Base-by-base conservation (phyloP, 2,113 vertebrate species). In the Pionites leucogaster region DNA sequence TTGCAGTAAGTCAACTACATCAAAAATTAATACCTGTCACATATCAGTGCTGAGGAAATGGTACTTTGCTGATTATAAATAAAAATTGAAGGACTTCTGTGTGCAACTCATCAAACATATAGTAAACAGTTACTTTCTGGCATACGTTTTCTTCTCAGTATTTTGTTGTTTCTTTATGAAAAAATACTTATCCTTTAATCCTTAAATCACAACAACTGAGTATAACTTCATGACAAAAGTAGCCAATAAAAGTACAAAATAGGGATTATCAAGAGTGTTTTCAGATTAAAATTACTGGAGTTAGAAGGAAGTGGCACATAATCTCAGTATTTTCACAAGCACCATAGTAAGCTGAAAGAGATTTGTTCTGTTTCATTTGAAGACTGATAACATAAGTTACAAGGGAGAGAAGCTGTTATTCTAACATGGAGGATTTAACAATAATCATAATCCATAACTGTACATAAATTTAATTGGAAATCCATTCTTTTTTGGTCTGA, bases 381-480 rank as follows among this genome's bases (percentile, higher is more conserved):
- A 57, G 64, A 84, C 33, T 17, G 49, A 91, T 71, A 71, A 33
- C 46, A 17, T 68, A 64, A 82, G 29, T 76, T 83, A 82, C 84
- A 81, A 64, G 20, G n/a, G 44, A 88, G 39, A 70, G 47, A 94
- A 60, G 35, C 53, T 62, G 84, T 94, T 95, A 93, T 94, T 84
- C 93, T 79, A 93, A 62, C 29, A 82, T 52, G 35, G 82, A 92
- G 14, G 59, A 77, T 74, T 93, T 83, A 41, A 70, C n/a, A 93
- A 63, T 82, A 50, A 52, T 82, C 67, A 82, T 87, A 91, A 96
- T 90, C 95, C 75, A 71, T 74, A 82, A 67, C 49, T 42, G 25
- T 49, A 94, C 46, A 33, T 85, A 91, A 87, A 75, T 95, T 88
- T 96, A 88, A 96, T 95, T 92, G 78, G 67, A 95, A 90, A 13